These are phyloP conservation scores for Platichthys flesus DNA, from an alignment of 2,113 vertebrate genomes.

Conservation along the genomic window DNA sequence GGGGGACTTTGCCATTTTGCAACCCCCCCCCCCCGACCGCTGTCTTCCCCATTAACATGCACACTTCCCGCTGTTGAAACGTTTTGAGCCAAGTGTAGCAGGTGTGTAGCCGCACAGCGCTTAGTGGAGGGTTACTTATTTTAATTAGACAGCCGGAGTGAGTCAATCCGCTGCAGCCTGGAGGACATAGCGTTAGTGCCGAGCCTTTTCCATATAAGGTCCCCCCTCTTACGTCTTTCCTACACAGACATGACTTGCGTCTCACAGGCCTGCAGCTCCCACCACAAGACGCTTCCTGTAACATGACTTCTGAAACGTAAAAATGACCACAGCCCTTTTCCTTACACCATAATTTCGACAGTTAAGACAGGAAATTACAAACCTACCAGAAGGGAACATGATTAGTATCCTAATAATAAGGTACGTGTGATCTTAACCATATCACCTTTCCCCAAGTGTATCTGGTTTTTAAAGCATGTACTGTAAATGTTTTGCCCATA, in stretches of 20 bases:
- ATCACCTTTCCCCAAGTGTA: not conserved
- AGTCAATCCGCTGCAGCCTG: conserved; percentile 20
- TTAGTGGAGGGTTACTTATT: not conserved
- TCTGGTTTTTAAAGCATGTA: conserved; percentile 3
- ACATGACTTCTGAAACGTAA: conserved; percentile 61
- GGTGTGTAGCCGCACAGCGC: not conserved
- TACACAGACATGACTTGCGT: conserved; percentile 57
- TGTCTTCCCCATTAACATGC: conserved; percentile 10
- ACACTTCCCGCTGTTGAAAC: not conserved
- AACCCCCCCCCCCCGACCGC: not conserved
- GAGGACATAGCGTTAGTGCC: conserved; percentile 29
- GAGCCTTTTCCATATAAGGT: conserved; percentile 70
- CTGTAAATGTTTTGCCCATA: not conserved
- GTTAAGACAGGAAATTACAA: conserved; percentile 40
- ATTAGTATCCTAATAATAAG: conserved; percentile 12
- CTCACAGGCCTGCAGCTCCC: conserved; percentile 50
- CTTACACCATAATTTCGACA: conserved; percentile 51
- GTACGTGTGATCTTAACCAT: conserved; percentile 8
- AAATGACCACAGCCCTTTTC: conserved; percentile 42
- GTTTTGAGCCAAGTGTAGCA: conserved; percentile 22
- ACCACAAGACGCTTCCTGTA: conserved; percentile 71
- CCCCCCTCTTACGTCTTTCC: conserved; percentile 32
- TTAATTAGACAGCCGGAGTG: conserved; percentile 14
- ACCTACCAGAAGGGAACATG: conserved; percentile 25
- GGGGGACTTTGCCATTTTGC: conserved; percentile 23